A percentile compares a stretch with the other conserved stretches of the same genome.
Conservation (phyloP, 2,113 vertebrate genomes). For the Phrynosoma blainvillii region DNA sequence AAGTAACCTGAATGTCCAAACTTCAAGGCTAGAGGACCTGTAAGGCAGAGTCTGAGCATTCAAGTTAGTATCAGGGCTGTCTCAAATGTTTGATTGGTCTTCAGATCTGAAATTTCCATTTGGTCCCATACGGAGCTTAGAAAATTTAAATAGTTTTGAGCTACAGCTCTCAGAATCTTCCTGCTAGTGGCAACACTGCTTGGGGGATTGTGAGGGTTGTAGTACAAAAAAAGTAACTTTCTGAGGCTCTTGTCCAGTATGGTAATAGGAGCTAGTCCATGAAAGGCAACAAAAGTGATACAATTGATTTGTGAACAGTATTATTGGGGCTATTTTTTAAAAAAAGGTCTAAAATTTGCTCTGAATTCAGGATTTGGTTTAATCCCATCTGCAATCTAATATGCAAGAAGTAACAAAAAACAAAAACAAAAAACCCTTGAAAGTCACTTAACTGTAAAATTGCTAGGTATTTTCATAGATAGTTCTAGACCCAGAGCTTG, state of each 20-base stretch:
- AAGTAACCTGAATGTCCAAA: neutral
- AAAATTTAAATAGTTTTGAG: too few species aligned
- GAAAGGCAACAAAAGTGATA: neutral
- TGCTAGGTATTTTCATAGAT: neutral
- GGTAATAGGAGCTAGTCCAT: neutral
- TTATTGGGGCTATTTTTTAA: neutral
- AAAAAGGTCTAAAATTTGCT: conserved; percentile 4
- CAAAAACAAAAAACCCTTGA: neutral
- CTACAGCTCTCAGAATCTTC: too few species aligned
- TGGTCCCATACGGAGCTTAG: conserved; percentile 14
- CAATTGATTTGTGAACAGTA: neutral
- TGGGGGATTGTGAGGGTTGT: too few species aligned
- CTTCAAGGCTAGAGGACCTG: neutral
- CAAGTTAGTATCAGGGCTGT: conserved; percentile 10
- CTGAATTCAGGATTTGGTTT: neutral
- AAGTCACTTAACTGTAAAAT: neutral
- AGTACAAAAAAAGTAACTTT: too few species aligned
- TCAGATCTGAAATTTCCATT: conserved; percentile 51
- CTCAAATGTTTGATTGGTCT: conserved; percentile 1
- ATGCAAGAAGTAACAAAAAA: neutral
- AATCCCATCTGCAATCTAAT: conserved; percentile 19
- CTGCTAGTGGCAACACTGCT: too few species aligned
- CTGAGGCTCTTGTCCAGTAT: neutral
- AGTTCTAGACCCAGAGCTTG: neutral
- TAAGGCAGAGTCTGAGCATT: rapidly evolving